Conservation (phyloP, 2,888 invertebrate genomes). For the Caenorhabditis doughertyi region DNA sequence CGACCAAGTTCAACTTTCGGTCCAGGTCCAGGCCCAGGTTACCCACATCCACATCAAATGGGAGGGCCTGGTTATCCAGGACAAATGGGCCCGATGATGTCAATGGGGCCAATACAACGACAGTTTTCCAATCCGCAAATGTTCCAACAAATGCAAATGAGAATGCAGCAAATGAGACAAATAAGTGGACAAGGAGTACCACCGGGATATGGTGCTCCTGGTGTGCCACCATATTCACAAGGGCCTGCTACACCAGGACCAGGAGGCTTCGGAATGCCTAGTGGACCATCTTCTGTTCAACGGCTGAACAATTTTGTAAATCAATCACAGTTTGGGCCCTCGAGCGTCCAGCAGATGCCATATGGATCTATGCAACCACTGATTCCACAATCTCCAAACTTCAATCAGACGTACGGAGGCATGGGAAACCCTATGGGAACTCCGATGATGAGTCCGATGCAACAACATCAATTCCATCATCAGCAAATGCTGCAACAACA, state of each 20-base stretch:
- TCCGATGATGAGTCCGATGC: constrained; percentile 52
- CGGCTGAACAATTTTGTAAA: constrained; percentile 69
- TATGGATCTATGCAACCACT: constrained; percentile 34
- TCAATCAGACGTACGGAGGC: constrained; percentile 36
- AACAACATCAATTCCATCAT: constrained; percentile 50
- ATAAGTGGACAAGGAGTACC: constrained; percentile 27
- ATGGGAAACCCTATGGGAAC: constrained; percentile 21
- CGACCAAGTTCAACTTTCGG: constrained; percentile 40
- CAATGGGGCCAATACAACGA: constrained; percentile 2
- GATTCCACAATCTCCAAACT: constrained; percentile 43
- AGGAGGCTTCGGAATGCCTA: constrained; percentile 21
- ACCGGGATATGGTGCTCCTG: constrained; percentile 44
- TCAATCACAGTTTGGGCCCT: constrained; percentile 55
- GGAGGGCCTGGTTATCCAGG: constrained; percentile 28
- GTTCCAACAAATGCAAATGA: constrained; percentile 38
- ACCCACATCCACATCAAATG: constrained; percentile 35
- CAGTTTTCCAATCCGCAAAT: constrained; percentile 39
- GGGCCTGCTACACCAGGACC: constrained; percentile 6
- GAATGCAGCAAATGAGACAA: constrained; percentile 46
- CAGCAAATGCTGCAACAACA: constrained; percentile 59
- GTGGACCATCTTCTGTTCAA: constrained; percentile 59
- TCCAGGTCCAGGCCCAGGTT: constrained; percentile 24
- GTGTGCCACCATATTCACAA: constrained; percentile 38
- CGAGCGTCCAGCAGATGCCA: constrained; percentile 25
- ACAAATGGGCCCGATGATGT: constrained; percentile 29